These are phyloP conservation scores for Ips typographus DNA, from an alignment of 1,140 invertebrate species.

Conservation along the genomic window DNA sequence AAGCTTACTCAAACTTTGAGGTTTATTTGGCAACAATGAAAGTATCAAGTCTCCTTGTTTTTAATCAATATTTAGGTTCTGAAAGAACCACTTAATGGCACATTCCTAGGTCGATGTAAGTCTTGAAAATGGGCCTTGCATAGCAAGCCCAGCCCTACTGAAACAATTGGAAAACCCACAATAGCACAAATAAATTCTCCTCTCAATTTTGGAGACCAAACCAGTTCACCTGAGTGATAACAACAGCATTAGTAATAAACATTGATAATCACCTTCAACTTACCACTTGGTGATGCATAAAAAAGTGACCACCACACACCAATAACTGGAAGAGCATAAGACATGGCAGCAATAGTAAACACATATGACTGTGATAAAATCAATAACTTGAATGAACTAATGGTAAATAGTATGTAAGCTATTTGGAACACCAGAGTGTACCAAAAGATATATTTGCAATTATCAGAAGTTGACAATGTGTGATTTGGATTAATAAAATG, in stretches of 20 bases:
- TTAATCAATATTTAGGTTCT: too few species aligned
- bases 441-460: slow-evolving; percentile 52
- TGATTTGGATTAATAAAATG: slow-evolving; percentile 42
- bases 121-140: slow-evolving; percentile 58
- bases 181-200: slow-evolving; percentile 62
- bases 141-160: slow-evolving; percentile 58
- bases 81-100: too few species aligned
- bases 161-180: slow-evolving; percentile 60
- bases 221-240: slow-evolving; percentile 50
- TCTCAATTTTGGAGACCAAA: slow-evolving; percentile 59
- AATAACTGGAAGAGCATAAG: slow-evolving; percentile 57
- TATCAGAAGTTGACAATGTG: slow-evolving; percentile 19
- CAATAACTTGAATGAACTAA: slow-evolving; percentile 57
- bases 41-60: too few species aligned
- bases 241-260: slow-evolving; percentile 8
- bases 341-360: slow-evolving; percentile 58
- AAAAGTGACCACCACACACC: slow-evolving; percentile 66
- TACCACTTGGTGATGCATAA: slow-evolving; percentile 44
- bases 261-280: slow-evolving; percentile 9
- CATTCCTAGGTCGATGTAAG: slow-evolving; percentile 24
- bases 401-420: slow-evolving; percentile 54
- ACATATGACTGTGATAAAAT: slow-evolving; percentile 60
- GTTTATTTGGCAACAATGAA: too few species aligned
- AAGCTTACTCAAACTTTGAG: too few species aligned
- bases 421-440: slow-evolving; percentile 57